These are phyloP conservation scores for Macrochelys suwanniensis DNA, from an alignment of 2,797 vertebrate genomes.

Conservation along the genomic window DNA sequence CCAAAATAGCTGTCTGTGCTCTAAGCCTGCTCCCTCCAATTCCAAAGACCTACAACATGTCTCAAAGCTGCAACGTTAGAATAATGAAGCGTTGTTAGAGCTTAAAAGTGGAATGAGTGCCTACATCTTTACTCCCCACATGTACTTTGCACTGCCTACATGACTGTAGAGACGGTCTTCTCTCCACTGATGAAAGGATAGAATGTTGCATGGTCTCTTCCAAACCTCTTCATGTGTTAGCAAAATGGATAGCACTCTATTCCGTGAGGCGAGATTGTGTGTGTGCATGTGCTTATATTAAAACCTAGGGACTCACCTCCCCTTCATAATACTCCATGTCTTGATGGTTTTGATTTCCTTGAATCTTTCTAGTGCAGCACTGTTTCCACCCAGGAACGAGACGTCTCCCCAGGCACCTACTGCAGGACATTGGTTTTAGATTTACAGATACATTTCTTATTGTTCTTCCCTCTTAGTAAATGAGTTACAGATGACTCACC, in stretches of 20 bases:
- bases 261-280: neutral
- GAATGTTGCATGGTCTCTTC: neutral
- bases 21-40: neutral
- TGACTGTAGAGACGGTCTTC: neutral
- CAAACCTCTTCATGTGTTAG: neutral
- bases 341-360: accelerated
- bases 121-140: neutral
- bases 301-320: neutral
- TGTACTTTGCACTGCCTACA: neutral
- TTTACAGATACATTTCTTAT: neutral
- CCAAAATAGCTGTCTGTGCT: neutral
- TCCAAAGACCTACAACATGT: accelerated
- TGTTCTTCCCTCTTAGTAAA: accelerated
- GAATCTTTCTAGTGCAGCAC: accelerated
- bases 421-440: accelerated
- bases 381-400: accelerated
- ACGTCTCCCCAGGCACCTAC: neutral
- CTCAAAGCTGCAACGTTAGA: accelerated
- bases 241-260: neutral
- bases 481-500: neutral
- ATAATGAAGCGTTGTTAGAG: neutral
- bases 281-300: accelerated
- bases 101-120: neutral
- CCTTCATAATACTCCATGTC: accelerated
- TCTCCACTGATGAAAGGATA: neutral